phyloP scores from a whole-genome alignment of 2,113 vertebrate species.

The Centropus unirufus region DNA sequence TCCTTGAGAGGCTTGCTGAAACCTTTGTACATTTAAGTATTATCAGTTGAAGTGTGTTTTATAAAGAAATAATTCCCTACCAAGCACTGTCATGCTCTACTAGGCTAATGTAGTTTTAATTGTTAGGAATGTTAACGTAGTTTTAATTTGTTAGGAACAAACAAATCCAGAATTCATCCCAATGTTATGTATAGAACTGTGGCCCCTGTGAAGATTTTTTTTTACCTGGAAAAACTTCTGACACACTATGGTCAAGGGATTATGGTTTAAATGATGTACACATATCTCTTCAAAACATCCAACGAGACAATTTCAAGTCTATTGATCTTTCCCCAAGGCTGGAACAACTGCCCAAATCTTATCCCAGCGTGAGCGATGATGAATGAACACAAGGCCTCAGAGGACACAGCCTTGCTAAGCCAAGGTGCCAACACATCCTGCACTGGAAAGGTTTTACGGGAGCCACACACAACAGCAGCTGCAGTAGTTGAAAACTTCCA shows the following conservation, averaged over 20 bases:
- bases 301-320: not conserved
- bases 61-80: not conserved
- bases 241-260: not conserved
- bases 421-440: not conserved
- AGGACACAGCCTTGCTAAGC: not conserved
- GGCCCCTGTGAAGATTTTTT: not conserved
- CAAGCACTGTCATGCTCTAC: not conserved
- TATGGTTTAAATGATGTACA: not conserved
- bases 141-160: no score
- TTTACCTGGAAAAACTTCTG: not conserved
- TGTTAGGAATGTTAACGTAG: no score
- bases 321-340: not conserved
- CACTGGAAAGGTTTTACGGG: not conserved
- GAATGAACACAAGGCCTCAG: not conserved
- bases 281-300: not conserved
- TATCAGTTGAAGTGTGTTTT: not conserved
- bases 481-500: not conserved
- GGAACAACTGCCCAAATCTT: not conserved
- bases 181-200: not conserved
- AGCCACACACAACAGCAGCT: not conserved
- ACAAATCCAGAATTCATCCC: not conserved
- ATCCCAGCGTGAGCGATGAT: not conserved
- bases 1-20: no score
- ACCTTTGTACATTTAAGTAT: not conserved
- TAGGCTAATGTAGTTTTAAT: not conserved